Percentiles rank a stretch among this genome's conserved stretches.
These are phyloP conservation scores for Drosophila auraria DNA, from an alignment of 1,140 invertebrate genomes.

Conservation along the genomic window DNA sequence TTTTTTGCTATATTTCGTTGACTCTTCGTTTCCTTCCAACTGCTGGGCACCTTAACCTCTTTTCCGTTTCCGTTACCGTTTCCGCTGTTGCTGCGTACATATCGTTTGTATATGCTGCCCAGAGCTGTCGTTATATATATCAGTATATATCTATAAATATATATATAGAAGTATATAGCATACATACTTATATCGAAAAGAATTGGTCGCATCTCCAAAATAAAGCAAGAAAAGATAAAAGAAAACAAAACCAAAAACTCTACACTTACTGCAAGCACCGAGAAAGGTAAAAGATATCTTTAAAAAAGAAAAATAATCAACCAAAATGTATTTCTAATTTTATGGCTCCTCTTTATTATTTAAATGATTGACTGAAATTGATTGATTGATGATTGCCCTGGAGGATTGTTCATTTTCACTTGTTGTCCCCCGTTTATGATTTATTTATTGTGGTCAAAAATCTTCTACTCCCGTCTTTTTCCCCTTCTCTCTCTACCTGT, in stretches of 20 bases:
- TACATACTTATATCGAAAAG: slow-evolving; percentile 67
- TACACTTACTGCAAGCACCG: slow-evolving; percentile 84
- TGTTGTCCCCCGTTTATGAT: slow-evolving; percentile 19
- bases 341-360: slow-evolving; percentile 49
- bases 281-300: slow-evolving; percentile 77
- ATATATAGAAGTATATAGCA: slow-evolving; percentile 64
- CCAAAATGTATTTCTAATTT: slow-evolving; percentile 31
- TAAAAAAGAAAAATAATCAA: slow-evolving; percentile 44
- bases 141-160: slow-evolving; percentile 47
- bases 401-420: slow-evolving; percentile 4
- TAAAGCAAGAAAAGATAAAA: slow-evolving; percentile 19
- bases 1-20: slow-evolving; percentile 24
- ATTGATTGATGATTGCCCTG: neutral
- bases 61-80: slow-evolving; percentile 16
- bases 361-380: slow-evolving; percentile 19
- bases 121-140: slow-evolving; percentile 59
- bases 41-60: slow-evolving; percentile 37
- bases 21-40: slow-evolving; percentile 11
- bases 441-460: slow-evolving; percentile 17
- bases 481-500: slow-evolving; percentile 20
- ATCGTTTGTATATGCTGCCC: slow-evolving; percentile 46
- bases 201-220: slow-evolving; percentile 57
- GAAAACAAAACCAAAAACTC: slow-evolving; percentile 74
- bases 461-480: slow-evolving; percentile 2
- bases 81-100: slow-evolving; percentile 37